phyloP scores from a whole-genome alignment of 1,140 invertebrate genomes.

The Pollicipes pollicipes region DNA sequence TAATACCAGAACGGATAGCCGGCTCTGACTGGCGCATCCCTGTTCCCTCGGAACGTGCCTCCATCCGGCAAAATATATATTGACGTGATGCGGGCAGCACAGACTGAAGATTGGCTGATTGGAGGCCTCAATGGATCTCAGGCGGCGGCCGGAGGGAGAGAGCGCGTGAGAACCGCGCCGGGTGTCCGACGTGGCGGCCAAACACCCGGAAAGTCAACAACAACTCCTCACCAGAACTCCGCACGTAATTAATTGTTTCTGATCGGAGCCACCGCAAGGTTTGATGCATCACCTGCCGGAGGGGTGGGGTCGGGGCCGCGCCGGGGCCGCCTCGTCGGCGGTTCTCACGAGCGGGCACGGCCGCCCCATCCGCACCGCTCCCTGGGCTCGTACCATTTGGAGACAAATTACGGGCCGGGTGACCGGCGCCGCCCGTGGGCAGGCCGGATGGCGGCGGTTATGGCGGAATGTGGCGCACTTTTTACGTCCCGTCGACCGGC shows the following conservation, averaged over 20 bases:
- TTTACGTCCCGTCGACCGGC: constrained; percentile 39
- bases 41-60: no score
- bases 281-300: constrained; percentile 14
- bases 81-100: no score
- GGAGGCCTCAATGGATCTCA: no score
- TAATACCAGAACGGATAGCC: no score
- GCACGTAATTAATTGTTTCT: constrained; percentile 30
- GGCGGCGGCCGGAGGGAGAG: no score
- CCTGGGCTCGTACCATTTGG: background rate
- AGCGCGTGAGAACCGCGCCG: constrained; percentile 38
- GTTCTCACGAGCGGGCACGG: constrained; percentile 36
- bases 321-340: constrained; percentile 41
- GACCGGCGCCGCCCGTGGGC: constrained; percentile 27
- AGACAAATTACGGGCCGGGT: background rate
- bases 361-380: constrained; percentile 39
- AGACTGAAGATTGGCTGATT: no score
- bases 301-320: constrained; percentile 26
- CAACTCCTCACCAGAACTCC: constrained; percentile 43
- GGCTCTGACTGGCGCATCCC: constrained; percentile 25
- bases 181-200: constrained; percentile 23
- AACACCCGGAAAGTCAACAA: constrained; percentile 33
- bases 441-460: background rate
- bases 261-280: constrained; percentile 20
- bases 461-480: constrained; percentile 24
- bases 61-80: no score